phyloP scores from a whole-genome alignment of 2,797 vertebrate species.

The Nyctalus aviator region DNA sequence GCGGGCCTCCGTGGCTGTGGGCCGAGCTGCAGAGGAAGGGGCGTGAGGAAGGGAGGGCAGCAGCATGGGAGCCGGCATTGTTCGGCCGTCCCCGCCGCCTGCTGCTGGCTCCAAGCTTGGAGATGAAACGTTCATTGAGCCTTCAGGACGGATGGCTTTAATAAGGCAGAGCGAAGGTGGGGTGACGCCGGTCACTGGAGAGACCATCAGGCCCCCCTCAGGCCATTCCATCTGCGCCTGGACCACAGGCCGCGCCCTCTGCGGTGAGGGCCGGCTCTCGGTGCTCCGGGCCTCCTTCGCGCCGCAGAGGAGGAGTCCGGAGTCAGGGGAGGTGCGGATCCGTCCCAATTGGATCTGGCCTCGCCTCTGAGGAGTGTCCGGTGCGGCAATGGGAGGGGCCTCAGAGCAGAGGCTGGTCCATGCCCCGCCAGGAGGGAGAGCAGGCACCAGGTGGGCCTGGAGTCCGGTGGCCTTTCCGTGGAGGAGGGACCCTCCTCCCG shows the following conservation, averaged over 20 bases:
- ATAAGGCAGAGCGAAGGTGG: slow-evolving; percentile 91
- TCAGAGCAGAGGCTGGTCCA: neutral
- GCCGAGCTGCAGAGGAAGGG: neutral
- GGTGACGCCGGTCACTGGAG: slow-evolving; percentile 90
- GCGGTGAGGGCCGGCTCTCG: slow-evolving; percentile 85
- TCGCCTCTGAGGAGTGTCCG: slow-evolving; percentile 72
- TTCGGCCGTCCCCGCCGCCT: slow-evolving; percentile 84
- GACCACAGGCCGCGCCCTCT: slow-evolving; percentile 85
- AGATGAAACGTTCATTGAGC: slow-evolving; percentile 92
- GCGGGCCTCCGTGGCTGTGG: neutral
- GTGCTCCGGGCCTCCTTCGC: slow-evolving; percentile 82
- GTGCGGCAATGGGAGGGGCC: neutral
- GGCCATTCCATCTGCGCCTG: slow-evolving; percentile 87
- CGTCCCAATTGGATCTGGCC: slow-evolving; percentile 85
- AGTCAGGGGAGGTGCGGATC: slow-evolving; percentile 86
- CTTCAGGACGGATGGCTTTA: slow-evolving; percentile 95
- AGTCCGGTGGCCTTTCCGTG: neutral
- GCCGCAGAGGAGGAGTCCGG: slow-evolving; percentile 77
- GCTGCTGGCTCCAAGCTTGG: slow-evolving; percentile 87
- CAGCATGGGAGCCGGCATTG: slow-evolving; percentile 74
- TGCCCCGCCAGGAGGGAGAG: neutral
- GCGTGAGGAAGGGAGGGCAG: neutral
- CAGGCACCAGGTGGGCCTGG: neutral
- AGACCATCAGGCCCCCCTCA: slow-evolving; percentile 88
- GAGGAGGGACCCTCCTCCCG: neutral